Evolutionary conservation across 1,140 invertebrate species (phyloP), one percentile per base, ranked within the genome.

Genomic region (Ctenoplectra terminalis): DNA sequence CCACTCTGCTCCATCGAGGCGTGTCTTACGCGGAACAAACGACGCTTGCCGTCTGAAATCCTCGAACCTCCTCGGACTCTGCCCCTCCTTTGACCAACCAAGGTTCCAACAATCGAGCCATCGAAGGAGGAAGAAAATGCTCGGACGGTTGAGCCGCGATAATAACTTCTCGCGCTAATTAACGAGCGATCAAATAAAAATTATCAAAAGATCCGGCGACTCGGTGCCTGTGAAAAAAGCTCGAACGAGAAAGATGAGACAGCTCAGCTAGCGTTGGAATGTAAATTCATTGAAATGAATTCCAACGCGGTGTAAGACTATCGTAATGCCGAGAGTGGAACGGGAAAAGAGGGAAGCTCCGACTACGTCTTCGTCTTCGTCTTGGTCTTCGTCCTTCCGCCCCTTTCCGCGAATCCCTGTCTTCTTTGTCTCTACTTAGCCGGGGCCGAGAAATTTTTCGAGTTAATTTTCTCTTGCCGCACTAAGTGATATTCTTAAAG

Each of bases 221-320:
- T 64, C 71, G 50, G 37, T 34, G 34, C 8, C 50, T 34, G 58
- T 20, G 58, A 61, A 61, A 34, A 61, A 61, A 23, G 31, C 23
- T 31, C 2, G 15, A 58, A 5, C 6, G 3, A 54, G 13, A 3
- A 11, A 4, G 17, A 26, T 4, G 17, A 17, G 43, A 11, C 9
- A 6, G 37, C 1, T 15, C 26, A 2, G 40, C 43, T 23, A 1
- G 52, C 40, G 54, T 90, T 85, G 82, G 82, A 88, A 90, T 91
- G 90, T 86, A 90, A 91, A 91, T 91, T 90, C 85, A 90, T 90
- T 90, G 81, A 90, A 90, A 91, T 90, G 88, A 91, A 90, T 90
- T 90, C 88, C 80, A 69, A 84, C 81, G 84, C 77, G 83, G 74
- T 90, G 88, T 89, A 90, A 91, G 90, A 87, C 86, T 79, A 84